Base-by-base conservation (phyloP, 2,888 invertebrate species). In the Lobophora halterata region DNA sequence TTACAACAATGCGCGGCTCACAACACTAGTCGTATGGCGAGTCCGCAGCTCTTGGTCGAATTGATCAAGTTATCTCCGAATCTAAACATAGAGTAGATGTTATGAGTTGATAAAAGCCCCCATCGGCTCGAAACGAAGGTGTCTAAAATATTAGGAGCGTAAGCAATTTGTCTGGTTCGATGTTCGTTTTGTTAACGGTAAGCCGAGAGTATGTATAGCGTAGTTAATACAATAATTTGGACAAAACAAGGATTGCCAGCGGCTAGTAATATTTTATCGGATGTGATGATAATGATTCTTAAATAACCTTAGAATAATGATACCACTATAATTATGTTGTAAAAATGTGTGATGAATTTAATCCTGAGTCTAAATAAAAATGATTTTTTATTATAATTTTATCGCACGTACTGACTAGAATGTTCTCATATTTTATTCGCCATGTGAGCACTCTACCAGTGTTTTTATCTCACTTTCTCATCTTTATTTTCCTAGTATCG, bases 151-250 rank as follows among this genome's bases (percentile, higher is more conserved):
- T 85, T 80, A 79, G 78, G 79, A 82, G 82, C 81, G 79, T 77
- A 79, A 83, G 82, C 79, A 81, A 86, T 85, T 85, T 86, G 85
- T 85, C 83, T 75, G 77, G 76, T 78, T 76, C 73, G 74, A 74
- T 79, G 72, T 75, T 71, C 73, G 75, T 77, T 74, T 70, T 69
- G 71, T 76, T 79, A 81, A 77, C 79, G 79, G 81, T 75, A 74
- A n/a, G n/a, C 66, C 55, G 31, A 36, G 41, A 39, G 41, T 52
- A 49, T 52, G 49, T 47, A 48, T 50, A 20, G 20, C 55, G 55
- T 49, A 55, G 59, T 58, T 56, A 58, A 52, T 58, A 60, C 49
- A 53, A 55, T 50, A 53, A 61, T 65, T 65, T 64, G 36, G 61
- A 57, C 63, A 53, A 54, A 56, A 54, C 49, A 39, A 44, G 52